phyloP scores from a whole-genome alignment of 2,797 vertebrate genomes.

The Catamblyrhynchus diadema region DNA sequence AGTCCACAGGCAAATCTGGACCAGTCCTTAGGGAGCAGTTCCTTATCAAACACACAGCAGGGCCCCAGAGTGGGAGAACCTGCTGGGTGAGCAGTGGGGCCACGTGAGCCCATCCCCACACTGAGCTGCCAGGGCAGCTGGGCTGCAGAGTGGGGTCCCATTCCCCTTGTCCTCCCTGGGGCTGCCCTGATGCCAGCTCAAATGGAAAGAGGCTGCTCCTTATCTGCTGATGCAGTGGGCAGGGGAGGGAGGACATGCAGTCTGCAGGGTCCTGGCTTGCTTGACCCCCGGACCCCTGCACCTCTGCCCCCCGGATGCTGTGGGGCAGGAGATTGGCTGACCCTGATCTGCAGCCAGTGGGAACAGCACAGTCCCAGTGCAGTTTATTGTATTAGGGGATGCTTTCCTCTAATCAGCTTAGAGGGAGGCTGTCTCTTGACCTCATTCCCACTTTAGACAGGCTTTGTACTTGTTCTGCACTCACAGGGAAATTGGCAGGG shows the following conservation, averaged over 20 bases:
- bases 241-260: background rate
- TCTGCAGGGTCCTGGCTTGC: fast-evolving
- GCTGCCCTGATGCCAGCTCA: background rate
- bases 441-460: constrained; percentile 41
- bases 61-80: background rate
- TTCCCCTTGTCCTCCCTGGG: background rate
- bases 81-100: fast-evolving
- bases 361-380: background rate
- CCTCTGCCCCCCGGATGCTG: fast-evolving
- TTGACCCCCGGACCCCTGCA: background rate
- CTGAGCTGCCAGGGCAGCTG: background rate
- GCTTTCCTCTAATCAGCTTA: constrained; percentile 62
- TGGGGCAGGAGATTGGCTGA: background rate
- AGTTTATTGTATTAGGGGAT: constrained; percentile 37
- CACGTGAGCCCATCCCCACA: background rate
- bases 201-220: background rate
- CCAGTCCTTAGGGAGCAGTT: background rate
- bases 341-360: background rate
- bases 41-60: background rate
- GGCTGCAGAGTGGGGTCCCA: fast-evolving
- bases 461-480: background rate
- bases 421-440: constrained; percentile 11
- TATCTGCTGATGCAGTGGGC: fast-evolving
- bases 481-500: background rate
- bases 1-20: background rate